A percentile compares a stretch with the other conserved stretches of the same genome.
Conservation (phyloP, 1,140 invertebrate genomes). For the Pseudoatta argentina region DNA sequence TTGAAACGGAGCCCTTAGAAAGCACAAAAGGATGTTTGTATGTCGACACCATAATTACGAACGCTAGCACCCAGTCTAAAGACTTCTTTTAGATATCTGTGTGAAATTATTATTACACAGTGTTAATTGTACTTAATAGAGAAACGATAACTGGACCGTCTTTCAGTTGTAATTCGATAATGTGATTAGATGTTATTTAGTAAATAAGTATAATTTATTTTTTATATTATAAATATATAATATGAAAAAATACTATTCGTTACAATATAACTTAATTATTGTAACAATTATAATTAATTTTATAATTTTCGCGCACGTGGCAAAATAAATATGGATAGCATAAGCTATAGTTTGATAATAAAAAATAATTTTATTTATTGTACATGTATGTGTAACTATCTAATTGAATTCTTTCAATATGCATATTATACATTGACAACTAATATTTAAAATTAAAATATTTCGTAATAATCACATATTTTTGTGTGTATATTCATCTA, state of each 20-base stretch:
- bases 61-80: constrained; percentile 35
- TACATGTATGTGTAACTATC: not conserved
- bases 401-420: not conserved
- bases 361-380: not conserved
- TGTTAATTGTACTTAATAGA: constrained; percentile 31
- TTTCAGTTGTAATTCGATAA: constrained; percentile 20
- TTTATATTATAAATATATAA: not conserved
- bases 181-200: not conserved
- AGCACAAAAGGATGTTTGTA: constrained; percentile 48
- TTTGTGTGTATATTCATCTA: not conserved
- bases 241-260: not conserved
- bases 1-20: constrained; percentile 1
- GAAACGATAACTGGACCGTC: not conserved
- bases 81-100: constrained; percentile 55
- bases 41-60: constrained; percentile 33
- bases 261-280: not conserved
- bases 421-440: not conserved
- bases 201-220: not conserved
- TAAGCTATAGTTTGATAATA: not conserved
- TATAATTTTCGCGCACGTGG: too few relatives aligned
- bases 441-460: not conserved
- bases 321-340: not conserved
- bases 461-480: not conserved
- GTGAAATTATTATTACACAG: constrained; percentile 35
- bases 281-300: not conserved